Percentiles rank a stretch among this genome's conserved stretches.
Evolutionary conservation across 2,113 vertebrate genomes (phyloP).

Genomic region (Sturnira hondurensis): DNA sequence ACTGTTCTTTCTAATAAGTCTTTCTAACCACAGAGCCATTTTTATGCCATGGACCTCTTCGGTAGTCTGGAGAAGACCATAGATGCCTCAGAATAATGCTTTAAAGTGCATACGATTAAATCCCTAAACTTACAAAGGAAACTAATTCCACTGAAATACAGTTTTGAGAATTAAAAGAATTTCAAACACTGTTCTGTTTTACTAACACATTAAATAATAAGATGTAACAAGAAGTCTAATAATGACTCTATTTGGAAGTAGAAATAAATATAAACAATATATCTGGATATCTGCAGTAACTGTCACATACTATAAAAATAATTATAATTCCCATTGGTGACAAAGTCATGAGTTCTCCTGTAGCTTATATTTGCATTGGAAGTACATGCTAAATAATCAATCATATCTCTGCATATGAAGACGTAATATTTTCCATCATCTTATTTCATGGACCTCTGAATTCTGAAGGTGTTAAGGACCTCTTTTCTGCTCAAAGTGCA

Average conservation of each 20-base stretch:
- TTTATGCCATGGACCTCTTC: background rate
- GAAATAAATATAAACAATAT: background rate
- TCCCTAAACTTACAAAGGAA: background rate
- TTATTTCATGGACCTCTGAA: background rate
- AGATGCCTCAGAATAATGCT: background rate
- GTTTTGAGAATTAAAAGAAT: background rate
- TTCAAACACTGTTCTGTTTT: background rate
- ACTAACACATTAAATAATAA: background rate
- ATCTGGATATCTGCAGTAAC: background rate
- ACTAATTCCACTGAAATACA: background rate
- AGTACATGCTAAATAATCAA: background rate
- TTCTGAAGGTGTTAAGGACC: background rate
- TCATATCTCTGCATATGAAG: background rate
- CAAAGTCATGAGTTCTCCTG: background rate
- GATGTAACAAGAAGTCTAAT: background rate
- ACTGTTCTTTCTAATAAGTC: background rate
- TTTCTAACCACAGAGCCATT: background rate
- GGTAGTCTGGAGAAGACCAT: background rate
- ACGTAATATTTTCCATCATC: background rate
- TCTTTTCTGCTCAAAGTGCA: background rate
- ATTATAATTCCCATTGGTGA: background rate
- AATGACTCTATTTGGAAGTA: background rate
- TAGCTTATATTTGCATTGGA: background rate
- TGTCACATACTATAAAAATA: background rate
- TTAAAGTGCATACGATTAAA: background rate